phyloP scores from a whole-genome alignment of 2,797 vertebrate species.

The Coregonus sp. region DNA sequence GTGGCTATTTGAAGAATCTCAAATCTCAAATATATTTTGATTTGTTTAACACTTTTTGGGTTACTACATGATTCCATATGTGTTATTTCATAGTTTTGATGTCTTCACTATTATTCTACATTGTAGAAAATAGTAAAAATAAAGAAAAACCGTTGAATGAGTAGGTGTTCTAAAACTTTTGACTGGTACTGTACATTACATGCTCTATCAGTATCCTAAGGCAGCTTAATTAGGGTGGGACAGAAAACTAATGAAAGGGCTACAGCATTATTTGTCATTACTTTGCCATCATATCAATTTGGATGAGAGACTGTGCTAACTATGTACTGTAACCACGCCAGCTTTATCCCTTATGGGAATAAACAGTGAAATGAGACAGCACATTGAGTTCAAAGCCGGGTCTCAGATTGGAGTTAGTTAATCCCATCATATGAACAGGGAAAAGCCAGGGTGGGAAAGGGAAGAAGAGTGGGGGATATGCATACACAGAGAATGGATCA shows the following conservation, averaged over 20 bases:
- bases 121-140: too few species aligned
- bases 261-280: constrained; percentile 47
- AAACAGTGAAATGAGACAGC: constrained; percentile 51
- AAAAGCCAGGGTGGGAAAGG: constrained; percentile 51
- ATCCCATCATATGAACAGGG: constrained; percentile 62
- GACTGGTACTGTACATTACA: too few species aligned
- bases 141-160: too few species aligned
- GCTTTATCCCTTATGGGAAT: constrained; percentile 57
- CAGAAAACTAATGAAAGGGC: constrained; percentile 37
- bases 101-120: too few species aligned
- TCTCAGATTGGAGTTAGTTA: constrained; percentile 71
- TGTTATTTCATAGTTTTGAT: too few species aligned
- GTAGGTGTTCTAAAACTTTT: too few species aligned
- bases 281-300: constrained; percentile 54
- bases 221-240: constrained; percentile 35
- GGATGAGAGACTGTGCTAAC: constrained; percentile 49
- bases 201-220: constrained; percentile 30
- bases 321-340: constrained; percentile 52
- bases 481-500: constrained; percentile 65
- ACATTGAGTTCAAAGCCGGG: constrained; percentile 57
- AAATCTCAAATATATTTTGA: too few species aligned
- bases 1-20: too few species aligned
- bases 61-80: too few species aligned
- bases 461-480: constrained; percentile 55
- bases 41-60: too few species aligned